Evolutionary conservation across 2,797 vertebrate species (phyloP), one percentile per base, ranked within the genome.

Genomic region (Malurus leucopterus): DNA sequence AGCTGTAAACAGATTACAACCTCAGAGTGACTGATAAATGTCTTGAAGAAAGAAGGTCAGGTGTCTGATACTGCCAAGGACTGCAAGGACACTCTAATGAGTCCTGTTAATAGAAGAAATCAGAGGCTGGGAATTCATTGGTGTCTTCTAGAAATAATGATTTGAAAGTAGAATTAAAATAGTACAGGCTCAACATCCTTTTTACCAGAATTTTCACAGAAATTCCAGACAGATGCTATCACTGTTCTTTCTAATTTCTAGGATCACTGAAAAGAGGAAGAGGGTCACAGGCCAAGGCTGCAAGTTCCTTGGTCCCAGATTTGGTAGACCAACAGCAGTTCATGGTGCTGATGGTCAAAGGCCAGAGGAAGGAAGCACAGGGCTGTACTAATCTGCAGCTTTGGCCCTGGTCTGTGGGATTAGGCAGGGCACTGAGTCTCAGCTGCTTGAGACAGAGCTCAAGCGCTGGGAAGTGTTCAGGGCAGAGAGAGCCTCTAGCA

Each of bases 1-100:
- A 70, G 24, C 34, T 85, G 49, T 92, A 82, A 92, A 87, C 27
- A 79, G 51, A 86, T 88, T 86, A 76, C 53, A 62, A 53, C 41
- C 78, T 65, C 80, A 62, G 43, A 90, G 71, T 71, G 40, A 78
- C 34, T 64, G 36, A 58, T 63, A 91, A 91, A 87, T 77, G 26
- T 84, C 67, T 64, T 29, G 24, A 20, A 8, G 17, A 54, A 64
- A 62, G 73, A 89, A 61, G 30, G 32, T 72, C 70, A 61, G 23
- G 15, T 90, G 61, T 74, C 38, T 82, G 43, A 46, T 77, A 44
- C 20, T 83, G 49, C 27, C 30, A 82, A 53, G 38, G 40, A 43
- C 19, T 80, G 27, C 63, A 74, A 84, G n/a, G 68, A 50, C 46
- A 50, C 5, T 4, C 23, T 63, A 78, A 78, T 69, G 47, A 85